Conservation (phyloP, 2,888 invertebrate species). For the Cryptocheilus praepositus region DNA sequence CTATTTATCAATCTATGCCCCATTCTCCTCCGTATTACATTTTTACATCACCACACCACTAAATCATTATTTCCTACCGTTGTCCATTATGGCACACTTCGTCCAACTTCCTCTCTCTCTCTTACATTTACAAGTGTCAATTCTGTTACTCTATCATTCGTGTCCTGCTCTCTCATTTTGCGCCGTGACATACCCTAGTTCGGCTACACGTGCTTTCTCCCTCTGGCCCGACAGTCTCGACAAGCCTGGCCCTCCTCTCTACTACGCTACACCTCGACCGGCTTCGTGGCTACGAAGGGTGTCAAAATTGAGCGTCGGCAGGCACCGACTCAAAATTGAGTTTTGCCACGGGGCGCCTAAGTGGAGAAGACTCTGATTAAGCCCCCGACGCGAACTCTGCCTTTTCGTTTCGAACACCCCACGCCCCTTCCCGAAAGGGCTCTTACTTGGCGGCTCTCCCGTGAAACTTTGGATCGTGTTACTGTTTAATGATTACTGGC, state of each 20-base stretch:
- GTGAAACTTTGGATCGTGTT: conserved; percentile 38
- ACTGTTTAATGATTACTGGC: too few relatives aligned
- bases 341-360: conserved; percentile 68
- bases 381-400: conserved; percentile 59
- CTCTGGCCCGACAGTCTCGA: conserved; percentile 18
- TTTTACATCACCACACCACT: too few relatives aligned
- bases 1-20: too few relatives aligned
- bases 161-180: too few relatives aligned
- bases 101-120: too few relatives aligned
- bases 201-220: conserved; percentile 9
- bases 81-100: too few relatives aligned
- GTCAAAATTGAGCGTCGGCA: conserved; percentile 72
- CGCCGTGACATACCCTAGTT: neutral
- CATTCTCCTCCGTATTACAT: too few relatives aligned
- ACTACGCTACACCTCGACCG: conserved; percentile 37
- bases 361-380: conserved; percentile 73
- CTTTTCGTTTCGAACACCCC: conserved; percentile 57
- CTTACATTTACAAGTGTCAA: neutral
- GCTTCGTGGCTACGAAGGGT: conserved; percentile 66
- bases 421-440: neutral
- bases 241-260: conserved; percentile 29
- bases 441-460: too few relatives aligned
- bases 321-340: conserved; percentile 71
- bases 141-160: conserved; percentile 20
- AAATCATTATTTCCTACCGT: too few relatives aligned